A percentile compares a stretch with the other conserved stretches of the same genome.
Conservation (phyloP, 2,888 invertebrate genomes). For the Escarpia spicata region DNA sequence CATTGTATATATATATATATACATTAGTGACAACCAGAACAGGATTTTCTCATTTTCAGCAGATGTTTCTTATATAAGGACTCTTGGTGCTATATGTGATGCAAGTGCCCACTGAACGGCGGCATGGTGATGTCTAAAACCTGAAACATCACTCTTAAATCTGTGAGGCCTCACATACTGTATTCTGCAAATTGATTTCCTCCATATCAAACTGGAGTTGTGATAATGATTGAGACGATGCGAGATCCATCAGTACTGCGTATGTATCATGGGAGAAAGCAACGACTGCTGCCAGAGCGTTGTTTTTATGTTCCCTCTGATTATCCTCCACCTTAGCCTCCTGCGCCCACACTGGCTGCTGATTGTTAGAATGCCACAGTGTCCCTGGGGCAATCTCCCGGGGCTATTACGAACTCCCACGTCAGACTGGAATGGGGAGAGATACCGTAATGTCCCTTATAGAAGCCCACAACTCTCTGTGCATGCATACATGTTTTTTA, state of each 20-base stretch:
- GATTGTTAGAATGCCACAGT: background rate
- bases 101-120: too few relatives aligned
- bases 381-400: background rate
- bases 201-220: background rate
- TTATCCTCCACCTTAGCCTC: background rate
- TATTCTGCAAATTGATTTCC: background rate
- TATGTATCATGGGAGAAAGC: background rate
- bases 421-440: background rate
- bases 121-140: too few relatives aligned
- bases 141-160: too few relatives aligned
- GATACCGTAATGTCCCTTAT: background rate
- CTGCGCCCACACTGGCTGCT: background rate
- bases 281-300: background rate
- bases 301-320: background rate
- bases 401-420: background rate
- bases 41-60: too few relatives aligned
- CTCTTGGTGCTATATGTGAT: too few relatives aligned
- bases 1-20: too few relatives aligned
- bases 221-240: background rate
- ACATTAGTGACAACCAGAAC: too few relatives aligned
- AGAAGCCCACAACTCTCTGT: background rate
- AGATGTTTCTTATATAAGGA: too few relatives aligned
- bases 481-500: background rate
- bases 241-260: background rate
- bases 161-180: background rate